Evolutionary conservation across 2,113 vertebrate genomes (phyloP), one percentile per base, ranked within the genome.

Genomic region (Epinephelus cyanopodus): DNA sequence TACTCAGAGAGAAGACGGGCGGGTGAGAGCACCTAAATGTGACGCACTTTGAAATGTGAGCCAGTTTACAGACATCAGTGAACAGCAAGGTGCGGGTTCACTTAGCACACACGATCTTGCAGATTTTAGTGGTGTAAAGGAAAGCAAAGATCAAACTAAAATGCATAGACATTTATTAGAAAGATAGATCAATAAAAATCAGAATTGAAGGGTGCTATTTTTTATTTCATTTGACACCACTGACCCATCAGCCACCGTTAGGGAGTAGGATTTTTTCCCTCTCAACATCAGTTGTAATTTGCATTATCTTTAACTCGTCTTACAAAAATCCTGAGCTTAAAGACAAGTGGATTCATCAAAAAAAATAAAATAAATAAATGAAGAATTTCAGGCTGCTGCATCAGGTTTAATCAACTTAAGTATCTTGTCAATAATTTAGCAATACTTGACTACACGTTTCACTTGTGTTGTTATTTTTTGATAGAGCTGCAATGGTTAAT

Each of bases 21-120:
- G 64, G 54, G 21, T 13, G 62, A 79, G 65, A 80, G 71, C 68
- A 65, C 56, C 74, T 77, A 48, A 29, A 74, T 53, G 56, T 54
- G 64, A 66, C 3, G 42, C 52, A 68, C 69, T 83, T 73, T 81
- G 80, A 71, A 82, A 89, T 61, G 82, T 6, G 71, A 82, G 74
- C 29, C 76, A 77, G 23, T 87, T 39, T 73, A 54, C 47, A 76
- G 74, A 78, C 45, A 53, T 69, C 47, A 62, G 62, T 63, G 47
- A 15, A 37, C 21, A 60, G 58, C 52, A 25, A 70, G 62, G 77
- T 54, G 69, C 19, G 70, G 3, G 37, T 33, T 21, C 60, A 45
- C 39, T 23, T 39, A 45, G 12, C 23, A 25, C 45, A 48, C 52
- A 29, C 1, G 10, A 79, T 25, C 53, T 3, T 13, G 3, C 45